phyloP scores from a whole-genome alignment of 2,113 vertebrate species.

The human (Homo sapiens) region GRCh38 chrX:37078501-37079000 shows the following conservation, averaged over 20 bases:
- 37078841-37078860: background rate
- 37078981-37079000: background rate
- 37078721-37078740: background rate
- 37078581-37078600: no score
- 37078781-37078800: background rate
- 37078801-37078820: background rate
- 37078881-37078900: background rate
- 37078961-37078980: background rate
- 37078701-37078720: no score
- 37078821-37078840: background rate
- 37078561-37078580: no score
- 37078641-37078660: no score
- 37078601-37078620: background rate
- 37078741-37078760: background rate
- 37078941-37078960: background rate
- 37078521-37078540: background rate
- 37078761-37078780: background rate
- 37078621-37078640: no score
- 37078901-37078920: background rate
- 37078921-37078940: background rate
- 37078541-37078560: no score
- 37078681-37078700: no score
- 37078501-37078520: background rate
- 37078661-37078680: no score
- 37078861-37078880: background rate